phyloP scores from a whole-genome alignment of 2,888 invertebrate genomes.

The Trilocha varians region DNA sequence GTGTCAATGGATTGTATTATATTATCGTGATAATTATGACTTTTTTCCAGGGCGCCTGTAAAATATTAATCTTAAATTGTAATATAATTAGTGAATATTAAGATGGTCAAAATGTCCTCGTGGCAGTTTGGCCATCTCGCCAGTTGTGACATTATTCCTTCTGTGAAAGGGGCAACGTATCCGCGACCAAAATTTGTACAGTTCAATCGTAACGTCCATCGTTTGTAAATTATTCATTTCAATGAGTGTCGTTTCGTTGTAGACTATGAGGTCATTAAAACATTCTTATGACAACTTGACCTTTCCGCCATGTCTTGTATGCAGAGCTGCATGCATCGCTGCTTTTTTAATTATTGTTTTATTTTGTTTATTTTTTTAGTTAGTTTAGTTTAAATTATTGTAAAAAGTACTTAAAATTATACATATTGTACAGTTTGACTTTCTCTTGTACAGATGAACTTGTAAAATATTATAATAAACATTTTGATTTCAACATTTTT shows the following conservation, averaged over 20 bases:
- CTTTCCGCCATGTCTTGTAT: conserved; percentile 77
- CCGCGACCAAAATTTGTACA: conserved; percentile 70
- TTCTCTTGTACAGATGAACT: conserved; percentile 67
- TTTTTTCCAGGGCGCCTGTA: conserved; percentile 72
- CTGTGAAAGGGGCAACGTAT: conserved; percentile 91
- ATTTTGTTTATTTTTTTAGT: conserved; percentile 70
- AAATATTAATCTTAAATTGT: conserved; percentile 41
- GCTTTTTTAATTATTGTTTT: conserved; percentile 76
- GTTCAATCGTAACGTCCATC: conserved; percentile 69
- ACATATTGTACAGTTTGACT: conserved; percentile 68
- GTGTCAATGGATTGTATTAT: conserved; percentile 11
- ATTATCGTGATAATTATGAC: conserved; percentile 62
- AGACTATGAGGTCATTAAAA: conserved; percentile 71
- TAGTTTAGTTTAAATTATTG: conserved; percentile 70
- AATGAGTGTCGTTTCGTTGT: conserved; percentile 82
- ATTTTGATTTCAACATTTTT: conserved; percentile 80
- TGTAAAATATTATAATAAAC: conserved; percentile 64
- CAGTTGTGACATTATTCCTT: conserved; percentile 89
- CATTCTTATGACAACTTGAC: conserved; percentile 79
- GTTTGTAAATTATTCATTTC: conserved; percentile 72
- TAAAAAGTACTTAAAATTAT: conserved; percentile 57
- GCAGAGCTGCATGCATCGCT: conserved; percentile 79
- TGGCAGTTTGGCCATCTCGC: conserved; percentile 70
- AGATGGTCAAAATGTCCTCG: conserved; percentile 61
- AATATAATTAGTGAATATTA: conserved; percentile 51